These are phyloP conservation scores for Puntigrus tetrazona DNA, from an alignment of 2,113 vertebrate genomes.

Conservation along the genomic window DNA sequence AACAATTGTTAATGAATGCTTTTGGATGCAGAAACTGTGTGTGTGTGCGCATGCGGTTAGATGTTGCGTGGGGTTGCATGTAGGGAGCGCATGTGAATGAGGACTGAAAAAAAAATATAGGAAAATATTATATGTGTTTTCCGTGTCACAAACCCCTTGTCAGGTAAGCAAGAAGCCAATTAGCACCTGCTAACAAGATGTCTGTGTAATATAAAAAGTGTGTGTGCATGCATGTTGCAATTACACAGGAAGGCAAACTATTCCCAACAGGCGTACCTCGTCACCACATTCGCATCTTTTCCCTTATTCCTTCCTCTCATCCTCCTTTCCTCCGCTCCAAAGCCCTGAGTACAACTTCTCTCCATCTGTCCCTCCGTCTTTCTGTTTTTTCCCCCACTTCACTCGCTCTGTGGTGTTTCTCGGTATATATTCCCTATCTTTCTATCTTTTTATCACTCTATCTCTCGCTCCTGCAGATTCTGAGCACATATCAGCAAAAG, in stretches of 20 bases:
- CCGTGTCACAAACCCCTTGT: slow-evolving; percentile 56
- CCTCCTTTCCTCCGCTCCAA: slow-evolving; percentile 27
- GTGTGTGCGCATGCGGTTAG: background rate
- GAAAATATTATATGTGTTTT: slow-evolving; percentile 45
- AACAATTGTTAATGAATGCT: slow-evolving; percentile 31
- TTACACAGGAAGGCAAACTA: slow-evolving; percentile 55
- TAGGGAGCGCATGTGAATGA: background rate
- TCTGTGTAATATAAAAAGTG: slow-evolving; percentile 49
- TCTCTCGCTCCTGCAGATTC: slow-evolving; percentile 42
- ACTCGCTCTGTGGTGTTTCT: slow-evolving; percentile 23
- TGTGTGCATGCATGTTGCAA: slow-evolving; percentile 51
- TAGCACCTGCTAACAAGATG: slow-evolving; percentile 64
- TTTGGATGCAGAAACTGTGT: slow-evolving; percentile 24
- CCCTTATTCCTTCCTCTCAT: slow-evolving; percentile 54
- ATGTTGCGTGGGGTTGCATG: background rate
- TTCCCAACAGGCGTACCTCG: slow-evolving; percentile 52
- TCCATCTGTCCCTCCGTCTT: slow-evolving; percentile 23
- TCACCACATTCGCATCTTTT: slow-evolving; percentile 54
- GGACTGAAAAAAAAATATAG: slow-evolving; percentile 9
- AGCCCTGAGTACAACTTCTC: slow-evolving; percentile 17
- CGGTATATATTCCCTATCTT: slow-evolving; percentile 39
- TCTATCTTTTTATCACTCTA: slow-evolving; percentile 60
- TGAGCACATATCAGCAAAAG: slow-evolving; percentile 45
- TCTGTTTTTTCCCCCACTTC: background rate
- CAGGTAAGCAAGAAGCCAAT: slow-evolving; percentile 60